phyloP scores from a whole-genome alignment of 1,140 invertebrate species.

The Trialeurodes vaporariorum region DNA sequence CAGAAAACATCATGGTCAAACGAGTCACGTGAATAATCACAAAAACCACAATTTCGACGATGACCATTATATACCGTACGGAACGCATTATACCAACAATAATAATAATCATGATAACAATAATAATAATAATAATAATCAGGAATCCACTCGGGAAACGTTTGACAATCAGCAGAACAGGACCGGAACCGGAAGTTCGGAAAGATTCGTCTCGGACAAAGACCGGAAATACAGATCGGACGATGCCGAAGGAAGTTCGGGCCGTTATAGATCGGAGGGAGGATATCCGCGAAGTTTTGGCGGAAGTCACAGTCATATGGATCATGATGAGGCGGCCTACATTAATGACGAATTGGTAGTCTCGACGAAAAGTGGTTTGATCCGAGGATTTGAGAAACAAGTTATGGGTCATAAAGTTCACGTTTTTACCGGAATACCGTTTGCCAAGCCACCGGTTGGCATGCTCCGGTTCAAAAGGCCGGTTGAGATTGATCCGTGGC shows the following conservation, averaged over 20 bases:
- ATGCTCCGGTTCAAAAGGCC: conserved; percentile 78
- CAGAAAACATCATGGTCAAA: not conserved
- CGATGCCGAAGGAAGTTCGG: not conserved
- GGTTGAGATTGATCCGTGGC: conserved; percentile 72
- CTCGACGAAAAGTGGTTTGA: conserved; percentile 61
- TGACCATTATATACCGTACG: not conserved
- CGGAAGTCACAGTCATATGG: not conserved
- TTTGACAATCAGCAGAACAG: too few relatives aligned
- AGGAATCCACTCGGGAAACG: not conserved
- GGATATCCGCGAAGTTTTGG: too few relatives aligned
- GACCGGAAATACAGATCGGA: not conserved
- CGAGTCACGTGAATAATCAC: not conserved
- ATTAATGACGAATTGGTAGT: conserved; percentile 53
- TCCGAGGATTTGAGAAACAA: conserved; percentile 60
- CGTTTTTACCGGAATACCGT: conserved; percentile 87
- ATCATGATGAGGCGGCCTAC: not conserved
- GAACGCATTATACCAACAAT: too few relatives aligned
- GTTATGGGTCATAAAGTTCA: conserved; percentile 72
- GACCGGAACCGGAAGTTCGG: not conserved
- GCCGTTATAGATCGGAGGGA: too few relatives aligned
- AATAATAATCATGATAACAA: too few relatives aligned
- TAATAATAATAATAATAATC: too few relatives aligned
- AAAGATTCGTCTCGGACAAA: not conserved
- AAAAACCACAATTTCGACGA: not conserved
- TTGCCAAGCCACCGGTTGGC: conserved; percentile 71